Base-by-base conservation (phyloP, 2,888 invertebrate species). In the Nomada lathburiana region DNA sequence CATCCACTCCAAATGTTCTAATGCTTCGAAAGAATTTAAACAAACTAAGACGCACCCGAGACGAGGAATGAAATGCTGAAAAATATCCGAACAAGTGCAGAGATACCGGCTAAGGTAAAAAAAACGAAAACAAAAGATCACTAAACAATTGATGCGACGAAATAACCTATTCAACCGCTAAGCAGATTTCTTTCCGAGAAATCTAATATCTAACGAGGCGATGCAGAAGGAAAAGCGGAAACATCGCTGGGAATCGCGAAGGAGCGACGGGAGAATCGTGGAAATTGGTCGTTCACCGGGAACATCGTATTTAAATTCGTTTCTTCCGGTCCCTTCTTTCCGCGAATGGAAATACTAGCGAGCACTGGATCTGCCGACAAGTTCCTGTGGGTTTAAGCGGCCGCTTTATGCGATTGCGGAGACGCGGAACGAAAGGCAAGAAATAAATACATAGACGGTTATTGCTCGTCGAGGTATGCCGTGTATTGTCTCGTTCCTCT, bases 391-490 rank as follows among this genome's bases (percentile, higher is more conserved):
- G 60, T 68, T 74, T 67, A 71, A 76, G 59, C 78, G 63, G 57
- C 23, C 52, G 73, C 70, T 83, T 80, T 82, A 84, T 79, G 68
- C 81, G 68, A 85, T 70, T 81, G 75, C 68, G 60, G 67, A 65
- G 63, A 72, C 47, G 80, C 63, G 81, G 62, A 67, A 63, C 65
- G 80, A 80, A 78, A 79, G 84, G 59, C 73, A 84, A 81, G 82
- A 82, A 85, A 74, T 63, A 78, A 68, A 67, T 81, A 62, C 72
- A 72, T 73, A 73, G 84, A 84, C 73, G 79, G 85, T 85, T 85
- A 84, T 84, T 85, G 84, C 84, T 85, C 84, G 84, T 16, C 77
- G 84, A 84, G 84, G 71, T 85, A 85, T 75, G 82, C 76, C 73
- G 63, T 77, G 71, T 79, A 84, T 81, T 76, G 81, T 73, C 64